Evolutionary conservation across 2,113 vertebrate genomes (phyloP).

Genomic region (Melanerpes formicivorus): DNA sequence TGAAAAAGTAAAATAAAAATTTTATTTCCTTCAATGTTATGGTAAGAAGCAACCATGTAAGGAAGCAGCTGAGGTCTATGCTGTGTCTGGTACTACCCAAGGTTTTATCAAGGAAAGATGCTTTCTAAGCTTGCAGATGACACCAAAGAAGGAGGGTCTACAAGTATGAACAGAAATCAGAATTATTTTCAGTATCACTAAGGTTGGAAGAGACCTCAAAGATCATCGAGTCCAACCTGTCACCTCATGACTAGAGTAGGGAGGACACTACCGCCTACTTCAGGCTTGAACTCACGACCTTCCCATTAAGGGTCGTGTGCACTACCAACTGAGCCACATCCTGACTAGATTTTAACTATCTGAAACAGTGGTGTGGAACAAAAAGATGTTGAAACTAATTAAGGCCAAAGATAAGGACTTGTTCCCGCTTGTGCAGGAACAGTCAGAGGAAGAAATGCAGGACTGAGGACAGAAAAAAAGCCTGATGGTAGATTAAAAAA

Average conservation of each 20-base stretch:
- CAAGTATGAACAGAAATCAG: not conserved
- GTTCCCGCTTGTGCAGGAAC: not conserved
- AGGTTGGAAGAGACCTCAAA: too few relatives aligned
- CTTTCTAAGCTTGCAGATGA: not conserved
- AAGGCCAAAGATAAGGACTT: not conserved
- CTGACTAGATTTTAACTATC: not conserved
- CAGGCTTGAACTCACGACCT: too few relatives aligned
- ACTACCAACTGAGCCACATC: too few relatives aligned
- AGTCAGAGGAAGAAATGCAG: not conserved
- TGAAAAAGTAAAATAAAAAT: not conserved
- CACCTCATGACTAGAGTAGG: too few relatives aligned
- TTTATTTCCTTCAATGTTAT: not conserved
- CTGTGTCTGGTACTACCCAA: not conserved
- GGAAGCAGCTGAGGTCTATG: not conserved
- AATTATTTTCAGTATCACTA: too few relatives aligned
- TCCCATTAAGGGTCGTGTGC: too few relatives aligned
- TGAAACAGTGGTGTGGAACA: not conserved
- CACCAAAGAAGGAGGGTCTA: not conserved
- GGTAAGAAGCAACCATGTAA: not conserved
- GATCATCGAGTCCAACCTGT: too few relatives aligned
- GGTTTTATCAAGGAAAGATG: not conserved
- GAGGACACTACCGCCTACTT: too few relatives aligned
- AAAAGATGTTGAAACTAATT: not conserved
- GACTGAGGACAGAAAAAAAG: not conserved
- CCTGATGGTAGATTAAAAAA: not conserved